phyloP scores from a whole-genome alignment of 2,888 invertebrate genomes.

The Calameuta pallipes region DNA sequence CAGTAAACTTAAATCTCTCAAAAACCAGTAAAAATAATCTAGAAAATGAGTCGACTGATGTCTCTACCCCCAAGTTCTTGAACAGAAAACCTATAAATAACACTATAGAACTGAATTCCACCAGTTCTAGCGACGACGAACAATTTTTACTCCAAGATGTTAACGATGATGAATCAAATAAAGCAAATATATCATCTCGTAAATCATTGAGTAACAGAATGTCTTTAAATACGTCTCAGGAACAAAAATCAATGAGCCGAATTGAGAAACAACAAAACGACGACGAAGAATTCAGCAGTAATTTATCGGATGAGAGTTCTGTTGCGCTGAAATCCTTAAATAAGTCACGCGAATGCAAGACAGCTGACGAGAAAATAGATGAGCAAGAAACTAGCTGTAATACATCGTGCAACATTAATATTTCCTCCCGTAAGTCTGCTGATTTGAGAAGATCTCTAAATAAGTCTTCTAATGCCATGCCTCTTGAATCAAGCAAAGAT shows the following conservation, averaged over 20 bases:
- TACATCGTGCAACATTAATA: not conserved
- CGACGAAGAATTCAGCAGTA: not conserved
- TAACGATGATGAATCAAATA: not conserved
- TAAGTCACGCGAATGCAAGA: not conserved
- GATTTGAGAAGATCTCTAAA: not conserved
- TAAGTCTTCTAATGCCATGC: not conserved
- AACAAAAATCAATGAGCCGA: not conserved
- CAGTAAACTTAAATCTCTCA: not conserved
- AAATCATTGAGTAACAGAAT: not conserved
- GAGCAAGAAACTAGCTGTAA: not conserved
- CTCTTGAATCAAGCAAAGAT: not conserved
- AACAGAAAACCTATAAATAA: not conserved
- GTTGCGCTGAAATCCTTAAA: not conserved
- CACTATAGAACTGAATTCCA: not conserved
- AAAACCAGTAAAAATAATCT: not conserved
- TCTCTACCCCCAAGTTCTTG: not conserved
- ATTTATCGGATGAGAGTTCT: not conserved
- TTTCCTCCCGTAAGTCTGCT: not conserved
- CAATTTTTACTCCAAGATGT: not conserved
- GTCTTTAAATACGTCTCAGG: slow-evolving; percentile 1
- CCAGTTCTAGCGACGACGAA: not conserved
- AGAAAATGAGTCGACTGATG: not conserved
- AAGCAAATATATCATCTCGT: not conserved
- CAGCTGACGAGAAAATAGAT: not conserved
- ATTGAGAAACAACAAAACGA: not conserved